Evolutionary conservation across 2,797 vertebrate species (phyloP).

Genomic region (Tangara arthus): DNA sequence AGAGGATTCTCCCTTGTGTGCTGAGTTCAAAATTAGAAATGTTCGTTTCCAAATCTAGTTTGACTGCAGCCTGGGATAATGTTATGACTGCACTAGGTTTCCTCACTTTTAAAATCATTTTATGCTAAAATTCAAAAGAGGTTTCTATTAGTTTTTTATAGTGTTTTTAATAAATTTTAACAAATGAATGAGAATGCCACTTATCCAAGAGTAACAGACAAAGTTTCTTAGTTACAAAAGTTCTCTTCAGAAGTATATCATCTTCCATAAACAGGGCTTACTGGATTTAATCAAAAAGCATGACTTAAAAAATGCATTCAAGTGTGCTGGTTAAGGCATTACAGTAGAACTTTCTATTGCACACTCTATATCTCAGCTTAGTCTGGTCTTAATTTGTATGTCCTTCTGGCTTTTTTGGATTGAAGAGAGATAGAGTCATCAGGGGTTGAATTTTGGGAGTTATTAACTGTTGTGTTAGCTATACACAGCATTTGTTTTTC

Average conservation of each 20-base stretch:
- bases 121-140: background rate
- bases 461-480: background rate
- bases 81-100: background rate
- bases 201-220: background rate
- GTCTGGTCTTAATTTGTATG: background rate
- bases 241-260: background rate
- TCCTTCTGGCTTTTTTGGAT: background rate
- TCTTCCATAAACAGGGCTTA: background rate
- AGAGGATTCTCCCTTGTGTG: background rate
- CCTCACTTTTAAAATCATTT: background rate
- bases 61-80: background rate
- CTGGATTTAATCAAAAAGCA: background rate
- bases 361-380: background rate
- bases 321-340: background rate
- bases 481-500: background rate
- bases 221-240: accelerated
- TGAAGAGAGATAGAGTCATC: background rate
- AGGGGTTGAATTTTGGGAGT: background rate
- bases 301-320: background rate
- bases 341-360: background rate
- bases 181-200: background rate
- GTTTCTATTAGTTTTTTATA: background rate
- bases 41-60: background rate
- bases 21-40: background rate
- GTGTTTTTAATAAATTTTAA: background rate